Conservation (phyloP, 2,797 vertebrate species). For the Micromesistius poutassou region DNA sequence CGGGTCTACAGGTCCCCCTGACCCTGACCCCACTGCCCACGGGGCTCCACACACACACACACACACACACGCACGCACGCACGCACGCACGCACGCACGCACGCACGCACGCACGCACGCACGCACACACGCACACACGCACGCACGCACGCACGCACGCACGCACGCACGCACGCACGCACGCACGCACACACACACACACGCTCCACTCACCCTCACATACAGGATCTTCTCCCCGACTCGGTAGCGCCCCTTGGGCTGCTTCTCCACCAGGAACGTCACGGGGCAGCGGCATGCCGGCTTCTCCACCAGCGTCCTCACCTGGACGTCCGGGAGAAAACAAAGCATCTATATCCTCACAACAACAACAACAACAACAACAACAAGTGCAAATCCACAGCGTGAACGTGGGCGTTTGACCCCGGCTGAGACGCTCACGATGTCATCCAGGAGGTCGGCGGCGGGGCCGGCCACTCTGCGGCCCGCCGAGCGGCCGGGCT, state of each 20-base stretch:
- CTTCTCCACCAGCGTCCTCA: conserved; percentile 88
- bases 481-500: conserved; percentile 52
- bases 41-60: not conserved
- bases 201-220: conserved; percentile 61
- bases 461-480: conserved; percentile 73
- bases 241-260: conserved; percentile 91
- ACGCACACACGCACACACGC: too few species aligned
- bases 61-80: too few species aligned
- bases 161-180: too few species aligned
- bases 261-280: conserved; percentile 88
- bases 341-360: not conserved
- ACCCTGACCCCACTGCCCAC: not conserved
- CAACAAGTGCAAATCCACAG: not conserved
- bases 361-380: not conserved
- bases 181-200: too few species aligned
- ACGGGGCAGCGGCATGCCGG: conserved; percentile 87
- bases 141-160: too few species aligned
- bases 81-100: too few species aligned
- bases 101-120: too few species aligned
- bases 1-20: not conserved
- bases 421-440: conserved; percentile 69
- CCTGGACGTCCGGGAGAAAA: conserved; percentile 66
- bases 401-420: not conserved
- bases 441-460: conserved; percentile 83
- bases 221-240: conserved; percentile 89